phyloP scores from a whole-genome alignment of 2,797 vertebrate species.

The Gallinago stenura region DNA sequence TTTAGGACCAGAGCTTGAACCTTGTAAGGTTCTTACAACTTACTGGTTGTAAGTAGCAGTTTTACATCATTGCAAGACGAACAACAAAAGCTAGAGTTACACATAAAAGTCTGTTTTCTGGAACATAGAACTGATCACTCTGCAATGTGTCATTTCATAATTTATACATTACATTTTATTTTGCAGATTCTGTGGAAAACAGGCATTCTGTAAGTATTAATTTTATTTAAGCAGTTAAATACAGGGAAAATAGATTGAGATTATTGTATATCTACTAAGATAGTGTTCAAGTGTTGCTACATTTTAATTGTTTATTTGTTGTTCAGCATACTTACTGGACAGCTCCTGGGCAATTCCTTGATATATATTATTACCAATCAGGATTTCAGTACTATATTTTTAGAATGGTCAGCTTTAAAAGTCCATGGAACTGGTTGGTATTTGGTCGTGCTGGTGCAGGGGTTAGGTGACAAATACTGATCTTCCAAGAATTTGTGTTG shows the following conservation, averaged over 20 bases:
- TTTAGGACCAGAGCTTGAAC: not conserved
- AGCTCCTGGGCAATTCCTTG: not conserved
- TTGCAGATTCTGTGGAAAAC: conserved; percentile 78
- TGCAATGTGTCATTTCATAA: not conserved
- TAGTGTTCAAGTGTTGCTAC: not conserved
- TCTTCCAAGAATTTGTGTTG: not conserved
- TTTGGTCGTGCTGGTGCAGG: not conserved
- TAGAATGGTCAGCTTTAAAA: not conserved
- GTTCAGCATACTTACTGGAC: not conserved
- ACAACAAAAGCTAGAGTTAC: not conserved
- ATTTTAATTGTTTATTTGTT: not conserved
- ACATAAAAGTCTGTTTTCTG: not conserved
- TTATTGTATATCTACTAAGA: not conserved
- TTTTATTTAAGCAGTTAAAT: not conserved
- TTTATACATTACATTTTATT: conserved; percentile 59
- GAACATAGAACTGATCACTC: not conserved
- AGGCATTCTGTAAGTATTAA: conserved; percentile 79
- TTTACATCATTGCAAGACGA: not conserved
- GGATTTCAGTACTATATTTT: not conserved
- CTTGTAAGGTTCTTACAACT: not conserved
- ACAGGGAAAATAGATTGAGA: not conserved
- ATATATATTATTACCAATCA: not conserved
- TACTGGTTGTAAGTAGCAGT: not conserved
- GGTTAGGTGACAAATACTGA: not conserved
- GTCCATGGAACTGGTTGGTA: not conserved